phyloP scores from a whole-genome alignment of 1,140 invertebrate genomes.

The Belonocnema kinseyi region DNA sequence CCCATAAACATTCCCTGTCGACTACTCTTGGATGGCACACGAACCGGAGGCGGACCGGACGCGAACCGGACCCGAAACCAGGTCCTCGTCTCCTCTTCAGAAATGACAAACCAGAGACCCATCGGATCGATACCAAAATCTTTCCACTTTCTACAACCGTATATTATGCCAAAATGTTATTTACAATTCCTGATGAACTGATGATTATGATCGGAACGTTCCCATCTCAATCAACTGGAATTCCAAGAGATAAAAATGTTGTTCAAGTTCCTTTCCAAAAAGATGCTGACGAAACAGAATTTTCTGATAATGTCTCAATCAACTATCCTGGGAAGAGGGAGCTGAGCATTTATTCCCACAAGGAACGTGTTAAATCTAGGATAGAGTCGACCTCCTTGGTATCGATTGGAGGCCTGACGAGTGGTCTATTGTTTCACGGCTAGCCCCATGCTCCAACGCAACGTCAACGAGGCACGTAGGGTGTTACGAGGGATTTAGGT shows the following conservation, averaged over 20 bases:
- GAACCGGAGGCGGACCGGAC: neutral
- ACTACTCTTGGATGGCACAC: neutral
- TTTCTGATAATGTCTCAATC: constrained; percentile 24
- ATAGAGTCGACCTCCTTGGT: neutral
- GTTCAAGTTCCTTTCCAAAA: neutral
- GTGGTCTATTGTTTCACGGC: constrained; percentile 30
- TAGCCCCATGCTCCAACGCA: constrained; percentile 12
- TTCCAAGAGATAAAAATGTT: constrained; percentile 7
- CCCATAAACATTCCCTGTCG: constrained; percentile 15
- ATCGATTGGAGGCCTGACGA: constrained; percentile 8
- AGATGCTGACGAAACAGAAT: constrained; percentile 17
- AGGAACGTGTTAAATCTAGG: constrained; percentile 23
- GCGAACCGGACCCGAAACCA: neutral
- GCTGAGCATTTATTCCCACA: constrained; percentile 3
- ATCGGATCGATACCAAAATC: no score
- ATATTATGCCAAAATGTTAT: no score
- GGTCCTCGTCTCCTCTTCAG: neutral
- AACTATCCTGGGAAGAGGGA: neutral
- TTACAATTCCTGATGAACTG: no score
- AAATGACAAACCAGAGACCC: no score
- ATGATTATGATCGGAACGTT: no score
- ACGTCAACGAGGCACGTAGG: constrained; percentile 2
- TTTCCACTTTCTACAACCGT: no score
- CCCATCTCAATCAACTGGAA: neutral
- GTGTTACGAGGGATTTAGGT: constrained; percentile 48